Percentiles rank a stretch among this genome's conserved stretches.
Evolutionary conservation across 2,888 invertebrate species (phyloP).

Genomic region (Gisinianus flammeolus): DNA sequence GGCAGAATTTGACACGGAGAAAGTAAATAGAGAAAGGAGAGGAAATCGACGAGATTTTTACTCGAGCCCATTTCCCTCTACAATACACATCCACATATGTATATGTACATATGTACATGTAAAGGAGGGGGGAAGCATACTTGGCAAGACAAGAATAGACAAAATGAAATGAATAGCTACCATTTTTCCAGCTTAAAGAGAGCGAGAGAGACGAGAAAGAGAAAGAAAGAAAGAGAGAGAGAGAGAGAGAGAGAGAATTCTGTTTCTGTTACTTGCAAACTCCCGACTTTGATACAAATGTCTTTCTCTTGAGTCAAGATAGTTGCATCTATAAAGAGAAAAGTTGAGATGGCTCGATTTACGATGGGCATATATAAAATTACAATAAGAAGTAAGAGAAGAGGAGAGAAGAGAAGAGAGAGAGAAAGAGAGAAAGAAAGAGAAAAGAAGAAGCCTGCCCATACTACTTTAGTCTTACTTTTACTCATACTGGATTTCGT

Average conservation of each 20-base stretch:
- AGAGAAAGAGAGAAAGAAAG: no score
- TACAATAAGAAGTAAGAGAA: background rate
- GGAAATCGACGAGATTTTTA: conserved; percentile 10
- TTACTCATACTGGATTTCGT: background rate
- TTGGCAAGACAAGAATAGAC: conserved; percentile 22
- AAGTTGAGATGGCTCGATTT: conserved; percentile 11
- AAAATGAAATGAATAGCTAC: conserved; percentile 24
- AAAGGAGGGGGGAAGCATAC: background rate
- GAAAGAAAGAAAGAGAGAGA: no score
- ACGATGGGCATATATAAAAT: background rate
- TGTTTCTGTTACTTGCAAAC: no score
- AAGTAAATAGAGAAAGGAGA: background rate
- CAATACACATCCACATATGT: background rate
- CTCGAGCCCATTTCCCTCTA: background rate
- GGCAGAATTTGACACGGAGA: background rate
- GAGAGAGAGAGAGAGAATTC: no score
- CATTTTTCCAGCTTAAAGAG: conserved; percentile 7
- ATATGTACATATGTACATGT: background rate
- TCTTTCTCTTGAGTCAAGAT: conserved; percentile 9
- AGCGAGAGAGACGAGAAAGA: background rate
- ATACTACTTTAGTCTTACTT: no score
- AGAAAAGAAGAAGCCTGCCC: no score
- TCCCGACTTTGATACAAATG: background rate
- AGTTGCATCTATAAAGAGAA: conserved; percentile 13
- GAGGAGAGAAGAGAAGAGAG: background rate